Evolutionary conservation across 92 coral and sea anemone species (phyloP).

Genomic region (Palythoa grandiflora): DNA sequence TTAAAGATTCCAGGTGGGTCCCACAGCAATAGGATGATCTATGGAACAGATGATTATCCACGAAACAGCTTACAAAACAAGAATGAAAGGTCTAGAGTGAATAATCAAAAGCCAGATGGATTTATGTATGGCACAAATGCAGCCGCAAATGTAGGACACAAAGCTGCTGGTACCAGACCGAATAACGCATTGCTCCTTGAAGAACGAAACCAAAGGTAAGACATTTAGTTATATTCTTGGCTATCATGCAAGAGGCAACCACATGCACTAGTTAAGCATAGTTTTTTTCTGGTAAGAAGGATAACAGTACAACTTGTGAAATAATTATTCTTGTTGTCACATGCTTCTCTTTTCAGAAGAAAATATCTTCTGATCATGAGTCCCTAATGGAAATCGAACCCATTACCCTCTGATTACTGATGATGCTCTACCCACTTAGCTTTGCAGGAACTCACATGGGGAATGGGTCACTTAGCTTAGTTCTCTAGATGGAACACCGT

Average conservation of each 20-base stretch:
- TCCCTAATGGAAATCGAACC: no score
- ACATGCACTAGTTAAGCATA: no score
- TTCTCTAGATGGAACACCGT: no score
- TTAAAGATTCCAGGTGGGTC: constrained; percentile 94
- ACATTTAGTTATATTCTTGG: not conserved
- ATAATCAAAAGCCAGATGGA: constrained; percentile 60
- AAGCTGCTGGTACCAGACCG: constrained; percentile 73
- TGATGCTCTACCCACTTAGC: no score
- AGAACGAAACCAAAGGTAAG: constrained; percentile 70
- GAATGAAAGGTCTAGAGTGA: not conserved
- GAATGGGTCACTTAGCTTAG: no score
- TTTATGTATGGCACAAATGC: constrained; percentile 93
- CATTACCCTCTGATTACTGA: no score
- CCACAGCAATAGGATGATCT: constrained; percentile 78
- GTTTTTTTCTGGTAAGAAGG: no score
- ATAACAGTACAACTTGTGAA: no score
- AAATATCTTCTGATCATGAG: no score
- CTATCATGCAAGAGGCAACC: not conserved
- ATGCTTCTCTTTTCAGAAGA: no score
- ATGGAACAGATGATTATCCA: constrained; percentile 80
- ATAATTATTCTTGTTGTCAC: no score
- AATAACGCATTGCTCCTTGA: constrained; percentile 85
- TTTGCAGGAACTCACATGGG: no score
- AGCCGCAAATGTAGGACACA: constrained; percentile 83
- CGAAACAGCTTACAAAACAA: constrained; percentile 24